Percentiles rank a stretch among this genome's conserved stretches.
phyloP scores from a whole-genome alignment of 2,888 invertebrate species.

The Tetramorium bicarinatum region DNA sequence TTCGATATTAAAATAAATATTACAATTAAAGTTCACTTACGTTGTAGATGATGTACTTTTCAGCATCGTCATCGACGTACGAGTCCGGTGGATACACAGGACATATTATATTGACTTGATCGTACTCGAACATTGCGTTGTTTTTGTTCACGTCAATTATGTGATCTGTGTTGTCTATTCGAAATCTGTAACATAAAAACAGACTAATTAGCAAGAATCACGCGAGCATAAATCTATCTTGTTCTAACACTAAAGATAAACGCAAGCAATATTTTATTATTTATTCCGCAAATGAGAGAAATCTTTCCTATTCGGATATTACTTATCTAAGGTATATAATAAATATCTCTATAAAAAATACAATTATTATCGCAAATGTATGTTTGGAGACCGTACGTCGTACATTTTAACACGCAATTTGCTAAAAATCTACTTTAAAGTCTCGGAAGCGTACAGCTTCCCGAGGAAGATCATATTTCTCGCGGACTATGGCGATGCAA shows the following conservation, averaged over 20 bases:
- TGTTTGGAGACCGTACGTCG: not conserved
- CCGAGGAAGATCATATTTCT: constrained; percentile 41
- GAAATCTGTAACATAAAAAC: constrained; percentile 90
- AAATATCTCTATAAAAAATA: not conserved
- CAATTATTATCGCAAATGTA: not conserved
- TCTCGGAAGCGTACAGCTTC: constrained; percentile 19
- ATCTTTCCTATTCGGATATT: not conserved
- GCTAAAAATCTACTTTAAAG: not conserved
- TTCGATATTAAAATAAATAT: constrained; percentile 13
- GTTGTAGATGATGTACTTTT: constrained; percentile 98
- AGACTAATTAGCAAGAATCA: constrained; percentile 21
- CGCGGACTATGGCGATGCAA: constrained; percentile 23
- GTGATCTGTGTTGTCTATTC: constrained; percentile 99
- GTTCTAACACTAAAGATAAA: not conserved
- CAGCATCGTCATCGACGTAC: constrained; percentile 93
- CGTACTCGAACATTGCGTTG: constrained; percentile 96
- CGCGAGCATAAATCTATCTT: not conserved
- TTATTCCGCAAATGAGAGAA: not conserved
- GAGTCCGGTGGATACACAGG: constrained; percentile 96
- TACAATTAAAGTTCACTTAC: constrained; percentile 87
- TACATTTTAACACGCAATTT: not conserved
- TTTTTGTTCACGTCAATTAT: constrained; percentile 98
- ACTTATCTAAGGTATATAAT: not conserved
- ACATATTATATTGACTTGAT: constrained; percentile 98
- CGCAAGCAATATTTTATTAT: not conserved